phyloP scores from a whole-genome alignment of 2,797 vertebrate genomes.

The Prionace glauca region DNA sequence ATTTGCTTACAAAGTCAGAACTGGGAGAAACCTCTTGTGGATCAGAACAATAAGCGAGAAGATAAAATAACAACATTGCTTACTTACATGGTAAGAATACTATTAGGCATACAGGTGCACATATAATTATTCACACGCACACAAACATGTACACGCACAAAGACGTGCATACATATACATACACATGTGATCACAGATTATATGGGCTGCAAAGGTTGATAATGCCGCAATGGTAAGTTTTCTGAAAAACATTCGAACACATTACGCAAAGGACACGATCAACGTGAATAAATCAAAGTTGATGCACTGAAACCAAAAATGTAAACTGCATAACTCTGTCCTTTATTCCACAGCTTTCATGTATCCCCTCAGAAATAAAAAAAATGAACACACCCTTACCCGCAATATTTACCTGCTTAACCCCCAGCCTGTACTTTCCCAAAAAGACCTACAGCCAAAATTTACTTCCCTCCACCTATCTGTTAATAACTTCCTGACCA shows the following conservation, averaged over 20 bases:
- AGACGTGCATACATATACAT: too few species aligned
- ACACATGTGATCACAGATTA: too few species aligned
- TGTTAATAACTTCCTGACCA: not conserved
- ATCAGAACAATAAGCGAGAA: not conserved
- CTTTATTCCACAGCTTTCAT: not conserved
- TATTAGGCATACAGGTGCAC: not conserved
- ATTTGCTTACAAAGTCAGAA: not conserved
- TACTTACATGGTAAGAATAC: not conserved
- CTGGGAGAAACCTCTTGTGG: not conserved
- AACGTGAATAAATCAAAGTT: not conserved
- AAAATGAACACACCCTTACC: not conserved
- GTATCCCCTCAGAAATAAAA: not conserved
- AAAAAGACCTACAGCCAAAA: not conserved
- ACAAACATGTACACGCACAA: too few species aligned
- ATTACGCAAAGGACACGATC: not conserved
- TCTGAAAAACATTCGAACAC: not conserved
- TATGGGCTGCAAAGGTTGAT: not conserved
- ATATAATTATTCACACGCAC: not conserved
- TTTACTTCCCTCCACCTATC: not conserved
- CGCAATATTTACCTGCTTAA: not conserved
- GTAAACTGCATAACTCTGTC: not conserved
- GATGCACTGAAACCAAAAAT: not conserved
- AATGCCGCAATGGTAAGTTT: not conserved
- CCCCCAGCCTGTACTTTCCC: not conserved
- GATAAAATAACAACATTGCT: not conserved